Evolutionary conservation across 2,797 vertebrate species (phyloP), one percentile per base, ranked within the genome.

Genomic region (Tenualosa thibaudeaui): DNA sequence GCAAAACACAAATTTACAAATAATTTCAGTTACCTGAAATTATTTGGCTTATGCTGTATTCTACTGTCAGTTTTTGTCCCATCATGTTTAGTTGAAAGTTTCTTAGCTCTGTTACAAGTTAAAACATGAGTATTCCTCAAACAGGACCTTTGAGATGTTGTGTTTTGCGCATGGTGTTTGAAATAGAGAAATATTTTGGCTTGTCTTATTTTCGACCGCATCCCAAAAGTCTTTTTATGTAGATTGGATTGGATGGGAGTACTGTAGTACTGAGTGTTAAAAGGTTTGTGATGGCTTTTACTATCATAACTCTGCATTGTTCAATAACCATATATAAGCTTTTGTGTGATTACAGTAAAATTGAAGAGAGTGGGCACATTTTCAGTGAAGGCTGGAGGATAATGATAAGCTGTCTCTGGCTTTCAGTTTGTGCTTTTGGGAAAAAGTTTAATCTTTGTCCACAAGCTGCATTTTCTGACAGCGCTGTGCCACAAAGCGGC

Each of bases 401-500:
- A 46, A 78, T 78, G 71, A 78, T 46, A 78, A 78, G 17, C 71
- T 78, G 71, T 15, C 68, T n/a, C 17, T 78, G 17, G 15, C 71
- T 22, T 46, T 46, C 19, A 40, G 68, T 31, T 71, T 19, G 37
- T 43, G 71, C 71, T 78, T 78, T 78, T 78, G 43, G 17, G 31
- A 46, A 78, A 43, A 40, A 46, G 71, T 19, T n/a, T 22, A 78
- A 46, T 78, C 71, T 78, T 78, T 78, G 58, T 10, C 19, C 56
- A 82, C 40, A 82, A 68, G 81, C 62, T 65, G 81, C 81, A 40
- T n/a, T 82, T 43, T 46, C 26, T 71, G 81, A 82, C 81, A 46
- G 37, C 62, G 46, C 58, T 71, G 82, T 49, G 17, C 71, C 71
- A 78, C 37, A 78, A 46, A 78, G 71, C 71, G 46, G 5, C 71